Evolutionary conservation across 2,888 invertebrate species (phyloP).

Genomic region (Aleiodes alternator): DNA sequence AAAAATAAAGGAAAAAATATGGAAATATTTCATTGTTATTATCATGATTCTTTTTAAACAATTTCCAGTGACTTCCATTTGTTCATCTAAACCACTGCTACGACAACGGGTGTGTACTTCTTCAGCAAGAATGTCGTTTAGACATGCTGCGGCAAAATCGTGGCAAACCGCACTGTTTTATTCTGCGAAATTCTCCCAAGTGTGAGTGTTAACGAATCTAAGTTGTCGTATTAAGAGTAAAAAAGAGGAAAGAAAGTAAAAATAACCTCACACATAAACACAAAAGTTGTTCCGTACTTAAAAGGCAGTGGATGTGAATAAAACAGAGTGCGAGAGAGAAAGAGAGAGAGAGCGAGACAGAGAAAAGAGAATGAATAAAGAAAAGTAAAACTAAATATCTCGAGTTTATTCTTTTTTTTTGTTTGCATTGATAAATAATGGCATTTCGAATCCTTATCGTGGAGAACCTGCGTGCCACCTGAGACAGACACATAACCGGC

Average conservation of each 20-base stretch:
- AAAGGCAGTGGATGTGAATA: conserved; percentile 35
- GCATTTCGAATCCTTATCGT: conserved; percentile 25
- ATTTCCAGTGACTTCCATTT: neutral
- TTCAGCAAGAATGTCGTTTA: conserved; percentile 41
- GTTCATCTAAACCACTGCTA: neutral
- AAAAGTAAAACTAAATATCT: conserved; percentile 9
- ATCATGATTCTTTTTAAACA: neutral
- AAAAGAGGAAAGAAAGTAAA: conserved; percentile 38
- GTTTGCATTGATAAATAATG: conserved; percentile 17
- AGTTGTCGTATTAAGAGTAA: neutral
- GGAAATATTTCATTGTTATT: neutral
- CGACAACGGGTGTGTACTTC: conserved; percentile 13
- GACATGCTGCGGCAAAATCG: conserved; percentile 24
- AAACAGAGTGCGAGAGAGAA: conserved; percentile 21
- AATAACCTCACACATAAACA: conserved; percentile 54
- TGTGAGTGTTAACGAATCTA: conserved; percentile 32
- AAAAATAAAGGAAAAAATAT: no score
- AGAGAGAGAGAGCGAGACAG: neutral
- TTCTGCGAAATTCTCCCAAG: conserved; percentile 29
- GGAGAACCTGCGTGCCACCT: conserved; percentile 26
- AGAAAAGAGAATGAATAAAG: neutral
- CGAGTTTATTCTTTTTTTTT: neutral
- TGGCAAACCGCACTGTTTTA: conserved; percentile 35
- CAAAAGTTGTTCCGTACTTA: conserved; percentile 30
- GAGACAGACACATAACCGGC: conserved; percentile 6